Percentiles rank a stretch among this genome's conserved stretches.
These are phyloP conservation scores for Pelodytes ibericus DNA, from an alignment of 2,797 vertebrate species.

Conservation along the genomic window DNA sequence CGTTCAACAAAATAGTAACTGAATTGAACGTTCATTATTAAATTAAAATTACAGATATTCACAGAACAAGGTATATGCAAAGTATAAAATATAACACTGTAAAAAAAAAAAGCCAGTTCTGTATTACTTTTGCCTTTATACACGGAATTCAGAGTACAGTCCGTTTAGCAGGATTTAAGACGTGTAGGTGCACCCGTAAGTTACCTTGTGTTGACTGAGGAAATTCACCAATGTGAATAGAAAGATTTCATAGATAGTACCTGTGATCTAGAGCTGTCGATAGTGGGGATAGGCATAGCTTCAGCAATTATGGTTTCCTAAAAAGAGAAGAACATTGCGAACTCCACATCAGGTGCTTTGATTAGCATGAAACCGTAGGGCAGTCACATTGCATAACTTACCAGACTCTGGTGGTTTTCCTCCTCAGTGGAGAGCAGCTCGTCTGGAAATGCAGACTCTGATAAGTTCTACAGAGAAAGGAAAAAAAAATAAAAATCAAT, in stretches of 20 bases:
- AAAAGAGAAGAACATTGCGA: conserved; percentile 1
- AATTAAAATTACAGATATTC: too few relatives aligned
- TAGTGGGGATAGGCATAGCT: conserved; percentile 84
- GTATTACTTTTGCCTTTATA: conserved; percentile 1
- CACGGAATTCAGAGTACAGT: not conserved
- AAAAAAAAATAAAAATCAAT: too few relatives aligned
- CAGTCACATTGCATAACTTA: too few relatives aligned
- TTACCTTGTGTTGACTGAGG: conserved; percentile 29
- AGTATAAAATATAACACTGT: not conserved
- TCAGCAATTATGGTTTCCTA: conserved; percentile 63
- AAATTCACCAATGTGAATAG: conserved; percentile 37
- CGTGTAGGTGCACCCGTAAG: conserved; percentile 16
- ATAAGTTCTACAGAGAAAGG: too few relatives aligned
- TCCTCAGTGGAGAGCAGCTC: too few relatives aligned
- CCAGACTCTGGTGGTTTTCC: too few relatives aligned
- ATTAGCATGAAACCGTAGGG: too few relatives aligned
- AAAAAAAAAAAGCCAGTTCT: not conserved
- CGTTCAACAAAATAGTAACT: too few relatives aligned
- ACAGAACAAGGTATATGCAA: too few relatives aligned
- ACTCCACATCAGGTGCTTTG: too few relatives aligned
- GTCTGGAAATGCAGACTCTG: too few relatives aligned
- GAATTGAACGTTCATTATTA: too few relatives aligned
- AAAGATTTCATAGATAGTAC: conserved; percentile 68
- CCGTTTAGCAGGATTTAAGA: not conserved
- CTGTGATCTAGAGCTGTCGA: conserved; percentile 87